These are phyloP conservation scores for Junonia oenone DNA, from an alignment of 2,888 invertebrate species.

Conservation along the genomic window DNA sequence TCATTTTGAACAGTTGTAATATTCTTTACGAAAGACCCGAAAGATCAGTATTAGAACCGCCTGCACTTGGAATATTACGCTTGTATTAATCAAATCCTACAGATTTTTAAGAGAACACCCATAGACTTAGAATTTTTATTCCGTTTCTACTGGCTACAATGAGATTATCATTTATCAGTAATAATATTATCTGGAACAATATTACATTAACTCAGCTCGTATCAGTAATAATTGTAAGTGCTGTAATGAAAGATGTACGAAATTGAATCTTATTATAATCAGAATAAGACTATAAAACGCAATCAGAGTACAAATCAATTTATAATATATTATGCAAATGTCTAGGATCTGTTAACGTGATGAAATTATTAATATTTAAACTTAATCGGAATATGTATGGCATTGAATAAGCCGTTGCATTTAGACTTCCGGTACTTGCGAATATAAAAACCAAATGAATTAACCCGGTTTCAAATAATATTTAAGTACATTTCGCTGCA, in stretches of 20 bases:
- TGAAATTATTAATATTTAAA: background rate
- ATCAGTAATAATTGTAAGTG: background rate
- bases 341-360: background rate
- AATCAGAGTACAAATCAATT: background rate
- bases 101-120: too few species aligned
- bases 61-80: too few species aligned
- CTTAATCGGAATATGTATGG: conserved; percentile 8
- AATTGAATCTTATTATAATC: background rate
- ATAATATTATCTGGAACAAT: background rate
- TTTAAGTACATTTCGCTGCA: background rate
- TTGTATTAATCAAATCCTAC: too few species aligned
- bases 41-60: too few species aligned
- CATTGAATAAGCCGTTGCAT: conserved; percentile 5
- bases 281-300: background rate
- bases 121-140: too few species aligned
- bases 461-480: background rate
- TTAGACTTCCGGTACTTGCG: conserved; percentile 1
- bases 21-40: too few species aligned
- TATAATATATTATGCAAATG: background rate
- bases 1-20: too few species aligned
- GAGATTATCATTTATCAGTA: too few species aligned
- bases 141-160: too few species aligned
- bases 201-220: background rate
- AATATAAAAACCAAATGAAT: background rate
- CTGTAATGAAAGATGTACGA: background rate